Conservation (phyloP, 2,113 vertebrate species). For the Athene cunicularia region DNA sequence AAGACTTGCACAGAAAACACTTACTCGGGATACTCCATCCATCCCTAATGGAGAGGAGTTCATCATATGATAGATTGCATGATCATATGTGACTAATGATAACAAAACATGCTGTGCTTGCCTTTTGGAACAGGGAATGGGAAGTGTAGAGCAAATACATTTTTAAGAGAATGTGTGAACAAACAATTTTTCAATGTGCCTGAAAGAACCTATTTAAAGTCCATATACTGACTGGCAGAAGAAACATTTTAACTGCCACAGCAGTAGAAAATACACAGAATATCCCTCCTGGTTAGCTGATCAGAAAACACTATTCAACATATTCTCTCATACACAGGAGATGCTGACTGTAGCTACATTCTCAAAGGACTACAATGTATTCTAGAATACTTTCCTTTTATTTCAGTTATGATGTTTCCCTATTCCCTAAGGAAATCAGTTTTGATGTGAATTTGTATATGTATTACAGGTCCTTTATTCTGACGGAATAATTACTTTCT, state of each 20-base stretch:
- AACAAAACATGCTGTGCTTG: not conserved
- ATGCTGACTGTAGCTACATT: not conserved
- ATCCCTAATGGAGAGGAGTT: not conserved
- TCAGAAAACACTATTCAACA: not conserved
- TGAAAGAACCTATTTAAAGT: not conserved
- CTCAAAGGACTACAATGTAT: not conserved
- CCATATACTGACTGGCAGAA: not conserved
- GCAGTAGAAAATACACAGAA: not conserved
- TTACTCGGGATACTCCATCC: not conserved
- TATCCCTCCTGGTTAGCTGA: not conserved
- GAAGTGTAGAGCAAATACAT: not conserved
- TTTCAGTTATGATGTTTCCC: not conserved
- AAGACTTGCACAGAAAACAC: not conserved
- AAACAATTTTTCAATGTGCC: not conserved
- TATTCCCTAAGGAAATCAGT: not conserved
- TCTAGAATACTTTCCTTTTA: not conserved
- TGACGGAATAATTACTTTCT: not conserved
- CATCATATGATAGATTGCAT: not conserved
- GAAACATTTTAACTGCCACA: not conserved
- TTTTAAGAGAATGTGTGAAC: not conserved
- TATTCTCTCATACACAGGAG: not conserved
- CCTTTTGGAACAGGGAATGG: not conserved
- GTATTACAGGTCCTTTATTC: not conserved
- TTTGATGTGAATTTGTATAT: not conserved
- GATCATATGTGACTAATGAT: not conserved